Percentiles rank a stretch among this genome's conserved stretches.
These are phyloP conservation scores for Netelia melanura DNA, from an alignment of 2,888 invertebrate genomes.

Conservation along the genomic window DNA sequence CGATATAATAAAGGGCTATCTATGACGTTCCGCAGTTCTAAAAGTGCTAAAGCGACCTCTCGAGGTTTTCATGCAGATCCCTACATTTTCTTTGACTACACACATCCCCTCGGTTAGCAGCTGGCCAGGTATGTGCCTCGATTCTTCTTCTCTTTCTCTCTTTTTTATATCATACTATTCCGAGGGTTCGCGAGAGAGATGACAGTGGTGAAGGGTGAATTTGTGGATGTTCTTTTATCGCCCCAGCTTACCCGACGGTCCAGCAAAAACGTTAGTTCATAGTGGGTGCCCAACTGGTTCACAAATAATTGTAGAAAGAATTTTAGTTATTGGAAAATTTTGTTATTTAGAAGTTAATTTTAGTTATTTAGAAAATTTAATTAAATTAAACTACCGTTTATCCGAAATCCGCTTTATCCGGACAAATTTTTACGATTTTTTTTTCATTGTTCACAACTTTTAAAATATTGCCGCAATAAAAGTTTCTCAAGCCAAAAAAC, in stretches of 20 bases:
- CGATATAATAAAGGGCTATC: conserved; percentile 74
- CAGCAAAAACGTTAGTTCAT: conserved; percentile 28
- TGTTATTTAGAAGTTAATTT: no score
- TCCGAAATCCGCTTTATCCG: no score
- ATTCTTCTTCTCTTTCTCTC: conserved; percentile 52
- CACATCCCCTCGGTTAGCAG: conserved; percentile 73
- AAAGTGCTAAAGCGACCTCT: conserved; percentile 73
- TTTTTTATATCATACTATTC: conserved; percentile 6
- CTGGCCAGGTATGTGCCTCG: conserved; percentile 79
- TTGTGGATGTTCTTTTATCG: conserved; percentile 66
- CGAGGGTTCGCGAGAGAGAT: conserved; percentile 51
- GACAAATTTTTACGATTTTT: no score
- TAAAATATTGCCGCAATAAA: no score
- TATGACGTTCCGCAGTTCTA: conserved; percentile 68
- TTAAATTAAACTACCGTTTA: no score
- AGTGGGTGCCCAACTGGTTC: conserved; percentile 6
- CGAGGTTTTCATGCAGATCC: conserved; percentile 47
- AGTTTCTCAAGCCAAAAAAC: no score
- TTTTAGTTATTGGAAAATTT: no score
- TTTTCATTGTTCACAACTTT: no score
- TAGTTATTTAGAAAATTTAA: no score
- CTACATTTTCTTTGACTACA: conserved; percentile 39
- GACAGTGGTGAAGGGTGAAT: conserved; percentile 40
- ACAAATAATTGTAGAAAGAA: conserved; percentile 4
- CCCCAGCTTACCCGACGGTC: conserved; percentile 14